A percentile compares a stretch with the other conserved stretches of the same genome.
Conservation (phyloP, 2,797 vertebrate genomes). For the Alcedo atthis region DNA sequence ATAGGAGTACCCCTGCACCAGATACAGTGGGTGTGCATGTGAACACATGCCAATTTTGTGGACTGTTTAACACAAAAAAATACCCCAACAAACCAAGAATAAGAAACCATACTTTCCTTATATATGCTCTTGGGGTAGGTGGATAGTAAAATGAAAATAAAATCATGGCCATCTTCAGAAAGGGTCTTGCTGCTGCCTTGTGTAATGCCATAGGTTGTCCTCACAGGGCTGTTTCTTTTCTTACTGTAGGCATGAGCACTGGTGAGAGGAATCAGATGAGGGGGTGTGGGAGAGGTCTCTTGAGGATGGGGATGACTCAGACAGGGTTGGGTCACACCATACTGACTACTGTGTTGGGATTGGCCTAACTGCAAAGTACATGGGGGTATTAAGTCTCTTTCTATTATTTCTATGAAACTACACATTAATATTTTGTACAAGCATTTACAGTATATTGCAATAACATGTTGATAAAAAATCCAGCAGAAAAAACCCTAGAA, state of each 20-base stretch:
- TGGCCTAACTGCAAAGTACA: background rate
- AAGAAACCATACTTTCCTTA: rapidly evolving
- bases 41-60: background rate
- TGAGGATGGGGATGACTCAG: background rate
- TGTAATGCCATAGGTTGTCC: background rate
- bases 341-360: rapidly evolving
- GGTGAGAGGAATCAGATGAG: rapidly evolving
- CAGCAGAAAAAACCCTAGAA: background rate
- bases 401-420: background rate
- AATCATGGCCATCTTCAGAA: background rate
- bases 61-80: background rate
- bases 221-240: rapidly evolving
- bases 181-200: background rate
- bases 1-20: background rate
- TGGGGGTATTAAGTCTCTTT: background rate
- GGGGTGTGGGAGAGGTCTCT: background rate
- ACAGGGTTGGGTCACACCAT: rapidly evolving
- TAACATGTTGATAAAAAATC: background rate
- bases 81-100: background rate
- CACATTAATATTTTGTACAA: background rate
- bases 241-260: rapidly evolving
- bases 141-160: background rate
- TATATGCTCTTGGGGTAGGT: background rate
- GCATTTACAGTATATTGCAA: background rate
- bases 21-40: background rate